phyloP scores from a whole-genome alignment of 2,888 invertebrate genomes.

The Antheraea assamensis region DNA sequence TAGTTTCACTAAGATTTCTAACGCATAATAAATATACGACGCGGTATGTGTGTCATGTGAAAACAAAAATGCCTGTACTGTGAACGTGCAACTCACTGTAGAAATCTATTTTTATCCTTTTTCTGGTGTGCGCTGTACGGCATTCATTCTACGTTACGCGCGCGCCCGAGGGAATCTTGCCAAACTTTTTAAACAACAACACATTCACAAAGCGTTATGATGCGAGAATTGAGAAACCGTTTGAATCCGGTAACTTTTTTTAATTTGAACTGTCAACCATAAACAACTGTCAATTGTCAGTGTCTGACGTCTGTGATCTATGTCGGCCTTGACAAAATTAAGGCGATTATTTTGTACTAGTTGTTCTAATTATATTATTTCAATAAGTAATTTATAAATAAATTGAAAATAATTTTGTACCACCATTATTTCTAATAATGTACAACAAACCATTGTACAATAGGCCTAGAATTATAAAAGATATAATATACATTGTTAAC shows the following conservation, averaged over 20 bases:
- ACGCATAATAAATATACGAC: conserved; percentile 55
- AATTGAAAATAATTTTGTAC: too few relatives aligned
- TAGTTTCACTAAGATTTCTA: conserved; percentile 77
- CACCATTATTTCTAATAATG: too few relatives aligned
- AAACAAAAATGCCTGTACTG: conserved; percentile 73
- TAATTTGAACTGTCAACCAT: conserved; percentile 53
- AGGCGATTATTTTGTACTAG: too few relatives aligned
- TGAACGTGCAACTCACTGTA: conserved; percentile 71
- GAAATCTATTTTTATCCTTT: conserved; percentile 78
- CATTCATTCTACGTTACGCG: conserved; percentile 72
- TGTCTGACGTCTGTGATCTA: neutral
- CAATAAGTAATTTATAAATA: too few relatives aligned
- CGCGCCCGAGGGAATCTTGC: conserved; percentile 75
- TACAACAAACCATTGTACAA: too few relatives aligned
- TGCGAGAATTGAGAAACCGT: conserved; percentile 49
- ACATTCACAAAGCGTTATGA: conserved; percentile 28
- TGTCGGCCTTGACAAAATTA: neutral
- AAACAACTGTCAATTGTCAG: conserved; percentile 45
- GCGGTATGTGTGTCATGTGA: conserved; percentile 74
- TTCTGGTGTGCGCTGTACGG: conserved; percentile 62
- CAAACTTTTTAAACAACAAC: conserved; percentile 58
- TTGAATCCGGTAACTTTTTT: conserved; percentile 69
- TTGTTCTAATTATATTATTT: too few relatives aligned
- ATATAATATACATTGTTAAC: too few relatives aligned
- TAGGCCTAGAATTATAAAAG: too few relatives aligned